phyloP scores from a whole-genome alignment of 2,797 vertebrate genomes.

The Tragopan temminckii region DNA sequence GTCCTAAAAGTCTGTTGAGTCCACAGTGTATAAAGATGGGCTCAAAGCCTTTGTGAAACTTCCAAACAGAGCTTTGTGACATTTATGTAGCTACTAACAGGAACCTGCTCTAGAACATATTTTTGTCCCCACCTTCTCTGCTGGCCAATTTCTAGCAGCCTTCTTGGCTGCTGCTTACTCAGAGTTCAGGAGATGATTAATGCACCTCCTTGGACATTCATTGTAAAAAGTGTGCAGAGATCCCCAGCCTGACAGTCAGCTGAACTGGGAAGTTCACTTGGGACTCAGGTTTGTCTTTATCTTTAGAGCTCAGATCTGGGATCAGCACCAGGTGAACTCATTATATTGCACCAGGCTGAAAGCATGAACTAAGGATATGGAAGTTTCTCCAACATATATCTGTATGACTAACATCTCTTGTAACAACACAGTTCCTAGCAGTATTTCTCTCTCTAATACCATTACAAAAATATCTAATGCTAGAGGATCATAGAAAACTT shows the following conservation, averaged over 20 bases:
- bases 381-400: not conserved
- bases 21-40: not conserved
- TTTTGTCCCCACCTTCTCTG: not conserved
- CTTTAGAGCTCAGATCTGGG: not conserved
- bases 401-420: not conserved
- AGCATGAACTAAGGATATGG: not conserved
- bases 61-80: not conserved
- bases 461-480: not conserved
- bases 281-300: not conserved
- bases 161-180: not conserved
- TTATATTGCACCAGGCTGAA: not conserved
- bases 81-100: not conserved
- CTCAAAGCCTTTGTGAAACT: not conserved
- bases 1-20: not conserved
- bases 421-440: not conserved
- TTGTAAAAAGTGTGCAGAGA: not conserved
- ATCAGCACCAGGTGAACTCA: not conserved
- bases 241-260: not conserved
- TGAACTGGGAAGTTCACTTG: not conserved
- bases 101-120: not conserved
- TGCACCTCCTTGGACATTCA: accelerated
- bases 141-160: not conserved
- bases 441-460: not conserved
- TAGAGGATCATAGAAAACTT: not conserved
- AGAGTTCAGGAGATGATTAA: not conserved